Conservation (phyloP, 2,888 invertebrate species). For the Acleris laterana region DNA sequence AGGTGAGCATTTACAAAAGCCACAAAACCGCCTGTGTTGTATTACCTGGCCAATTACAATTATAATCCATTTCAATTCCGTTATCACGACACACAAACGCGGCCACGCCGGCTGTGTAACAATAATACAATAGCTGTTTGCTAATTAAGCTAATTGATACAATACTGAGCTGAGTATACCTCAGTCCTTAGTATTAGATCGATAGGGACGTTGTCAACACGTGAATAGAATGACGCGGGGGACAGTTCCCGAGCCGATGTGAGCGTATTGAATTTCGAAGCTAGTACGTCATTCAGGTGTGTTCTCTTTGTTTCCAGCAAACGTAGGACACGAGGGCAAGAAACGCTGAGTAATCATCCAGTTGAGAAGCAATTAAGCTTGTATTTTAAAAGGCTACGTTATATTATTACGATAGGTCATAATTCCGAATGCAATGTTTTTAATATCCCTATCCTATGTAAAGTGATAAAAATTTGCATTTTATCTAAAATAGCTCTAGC, state of each 20-base stretch:
- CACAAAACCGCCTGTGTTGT: neutral
- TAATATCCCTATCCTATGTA: too few relatives aligned
- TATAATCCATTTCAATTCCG: slow-evolving; percentile 20
- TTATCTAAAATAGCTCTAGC: too few relatives aligned
- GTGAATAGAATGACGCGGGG: neutral
- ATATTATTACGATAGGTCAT: neutral
- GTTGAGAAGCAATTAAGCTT: too few relatives aligned
- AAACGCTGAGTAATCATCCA: neutral
- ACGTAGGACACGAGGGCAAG: neutral
- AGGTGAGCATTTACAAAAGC: too few relatives aligned
- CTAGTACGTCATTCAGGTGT: neutral
- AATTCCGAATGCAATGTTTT: too few relatives aligned
- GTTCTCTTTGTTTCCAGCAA: neutral
- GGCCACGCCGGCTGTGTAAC: slow-evolving; percentile 1
- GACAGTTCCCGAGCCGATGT: neutral
- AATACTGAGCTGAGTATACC: slow-evolving; percentile 6
- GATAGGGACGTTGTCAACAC: neutral
- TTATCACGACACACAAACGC: slow-evolving; percentile 8
- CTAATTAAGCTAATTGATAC: slow-evolving; percentile 28
- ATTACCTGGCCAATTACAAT: slow-evolving; percentile 13
- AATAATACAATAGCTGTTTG: slow-evolving; percentile 15
- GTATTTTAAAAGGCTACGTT: too few relatives aligned
- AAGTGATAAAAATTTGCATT: too few relatives aligned
- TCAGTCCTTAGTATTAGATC: neutral
- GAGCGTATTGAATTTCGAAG: slow-evolving; percentile 2